These are phyloP conservation scores for Medauroidea extradentata DNA, from an alignment of 1,140 invertebrate genomes.

Conservation along the genomic window DNA sequence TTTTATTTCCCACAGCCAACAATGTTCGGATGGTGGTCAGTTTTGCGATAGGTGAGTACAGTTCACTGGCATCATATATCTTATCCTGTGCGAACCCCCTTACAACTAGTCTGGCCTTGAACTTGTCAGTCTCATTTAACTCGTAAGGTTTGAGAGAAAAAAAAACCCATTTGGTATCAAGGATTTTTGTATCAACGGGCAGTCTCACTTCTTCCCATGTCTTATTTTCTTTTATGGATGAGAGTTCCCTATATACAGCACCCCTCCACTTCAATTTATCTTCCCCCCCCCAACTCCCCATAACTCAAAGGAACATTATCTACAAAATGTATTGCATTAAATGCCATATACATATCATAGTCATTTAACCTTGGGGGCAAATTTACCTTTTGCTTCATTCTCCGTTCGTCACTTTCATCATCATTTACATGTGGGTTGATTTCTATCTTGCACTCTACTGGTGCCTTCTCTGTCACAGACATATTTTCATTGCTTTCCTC, in stretches of 20 bases:
- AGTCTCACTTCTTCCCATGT: neutral
- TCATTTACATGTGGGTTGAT: too few relatives aligned
- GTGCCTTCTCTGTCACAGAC: too few relatives aligned
- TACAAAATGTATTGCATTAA: neutral
- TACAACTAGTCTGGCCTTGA: neutral
- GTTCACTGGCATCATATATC: neutral
- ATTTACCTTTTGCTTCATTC: too few relatives aligned
- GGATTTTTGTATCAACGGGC: neutral
- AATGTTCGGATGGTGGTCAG: neutral
- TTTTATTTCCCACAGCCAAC: neutral
- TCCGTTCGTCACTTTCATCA: too few relatives aligned
- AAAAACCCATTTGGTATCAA: neutral
- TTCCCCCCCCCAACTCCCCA: neutral
- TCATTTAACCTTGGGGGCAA: too few relatives aligned
- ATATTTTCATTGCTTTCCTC: too few relatives aligned
- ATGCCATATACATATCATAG: too few relatives aligned
- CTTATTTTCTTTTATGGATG: neutral
- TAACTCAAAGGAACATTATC: neutral
- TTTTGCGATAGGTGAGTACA: neutral
- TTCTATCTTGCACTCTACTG: too few relatives aligned
- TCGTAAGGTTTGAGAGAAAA: neutral
- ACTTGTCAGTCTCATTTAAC: neutral
- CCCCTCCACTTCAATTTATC: neutral
- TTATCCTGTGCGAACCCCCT: neutral
- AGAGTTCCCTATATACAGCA: neutral